phyloP scores from a whole-genome alignment of 2,888 invertebrate species.

The Drosophila limbata region DNA sequence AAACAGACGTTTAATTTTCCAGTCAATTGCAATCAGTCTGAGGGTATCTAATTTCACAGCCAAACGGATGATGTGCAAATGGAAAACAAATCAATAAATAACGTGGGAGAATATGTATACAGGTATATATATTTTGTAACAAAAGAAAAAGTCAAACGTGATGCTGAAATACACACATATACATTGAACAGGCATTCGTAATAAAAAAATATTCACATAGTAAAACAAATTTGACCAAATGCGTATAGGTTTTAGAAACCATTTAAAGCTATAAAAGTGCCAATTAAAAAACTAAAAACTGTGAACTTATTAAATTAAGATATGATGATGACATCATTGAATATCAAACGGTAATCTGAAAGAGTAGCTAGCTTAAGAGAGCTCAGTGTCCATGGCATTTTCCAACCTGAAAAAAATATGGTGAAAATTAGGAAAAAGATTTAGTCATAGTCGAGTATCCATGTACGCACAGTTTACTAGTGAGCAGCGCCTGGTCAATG shows the following conservation, averaged over 20 bases:
- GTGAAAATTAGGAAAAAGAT: not conserved
- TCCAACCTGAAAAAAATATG: slow-evolving; percentile 52
- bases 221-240: not conserved
- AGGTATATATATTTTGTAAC: slow-evolving; percentile 18
- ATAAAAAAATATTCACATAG: not conserved
- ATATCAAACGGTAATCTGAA: slow-evolving; percentile 33
- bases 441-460: not conserved
- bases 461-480: slow-evolving; percentile 41
- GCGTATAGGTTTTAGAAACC: slow-evolving; percentile 2
- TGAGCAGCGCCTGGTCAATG: slow-evolving; percentile 41
- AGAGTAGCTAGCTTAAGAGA: not conserved
- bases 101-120: not conserved
- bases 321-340: not conserved
- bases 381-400: slow-evolving; percentile 42
- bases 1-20: slow-evolving; percentile 32
- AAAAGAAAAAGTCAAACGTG: not conserved
- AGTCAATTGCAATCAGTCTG: slow-evolving; percentile 8
- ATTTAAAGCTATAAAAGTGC: slow-evolving; percentile 8
- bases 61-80: not conserved
- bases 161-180: not conserved
- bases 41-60: slow-evolving; percentile 15
- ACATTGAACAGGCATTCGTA: not conserved
- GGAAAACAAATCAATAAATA: slow-evolving; percentile 3
- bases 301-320: not conserved
- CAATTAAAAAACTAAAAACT: not conserved